Percentiles rank a stretch among this genome's conserved stretches.
Evolutionary conservation across 2,888 invertebrate genomes (phyloP).

Genomic region (Venustoraphidia nigricollis): DNA sequence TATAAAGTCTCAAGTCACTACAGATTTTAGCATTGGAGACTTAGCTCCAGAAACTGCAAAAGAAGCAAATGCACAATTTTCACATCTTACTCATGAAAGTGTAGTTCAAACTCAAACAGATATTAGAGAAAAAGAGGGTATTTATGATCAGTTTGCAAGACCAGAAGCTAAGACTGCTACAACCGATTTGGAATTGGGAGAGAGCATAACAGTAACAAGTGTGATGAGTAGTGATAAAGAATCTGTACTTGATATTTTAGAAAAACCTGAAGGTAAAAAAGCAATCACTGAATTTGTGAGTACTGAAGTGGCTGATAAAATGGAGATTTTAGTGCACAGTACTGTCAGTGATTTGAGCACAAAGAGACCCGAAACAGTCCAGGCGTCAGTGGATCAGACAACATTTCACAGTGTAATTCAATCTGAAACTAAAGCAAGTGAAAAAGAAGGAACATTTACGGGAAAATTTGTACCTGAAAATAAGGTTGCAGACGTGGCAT

Average conservation of each 20-base stretch:
- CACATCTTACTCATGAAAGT: constrained; percentile 35
- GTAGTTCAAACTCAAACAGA: constrained; percentile 39
- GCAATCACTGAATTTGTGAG: constrained; percentile 29
- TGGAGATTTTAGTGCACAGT: constrained; percentile 37
- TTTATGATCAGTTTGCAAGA: constrained; percentile 22
- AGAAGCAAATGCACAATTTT: constrained; percentile 27
- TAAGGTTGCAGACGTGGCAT: constrained; percentile 26
- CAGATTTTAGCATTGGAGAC: constrained; percentile 31
- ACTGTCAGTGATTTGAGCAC: constrained; percentile 32
- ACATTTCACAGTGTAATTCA: constrained; percentile 36
- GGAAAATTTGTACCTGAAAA: constrained; percentile 29
- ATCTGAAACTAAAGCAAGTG: constrained; percentile 35
- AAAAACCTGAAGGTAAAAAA: constrained; percentile 22
- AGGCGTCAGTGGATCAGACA: constrained; percentile 35
- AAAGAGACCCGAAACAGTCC: constrained; percentile 25
- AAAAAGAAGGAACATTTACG: constrained; percentile 36
- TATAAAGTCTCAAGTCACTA: constrained; percentile 36
- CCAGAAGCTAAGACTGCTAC: constrained; percentile 32
- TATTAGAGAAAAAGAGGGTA: constrained; percentile 40
- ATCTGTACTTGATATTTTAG: constrained; percentile 27
- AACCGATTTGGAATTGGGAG: constrained; percentile 34
- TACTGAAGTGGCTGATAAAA: constrained; percentile 34
- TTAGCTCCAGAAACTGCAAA: constrained; percentile 22
- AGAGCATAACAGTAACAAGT: constrained; percentile 38
- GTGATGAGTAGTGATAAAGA: constrained; percentile 41